Evolutionary conservation across 2,797 vertebrate species (phyloP), one percentile per base, ranked within the genome.

Genomic region (Sebastiscus albofasciatus): DNA sequence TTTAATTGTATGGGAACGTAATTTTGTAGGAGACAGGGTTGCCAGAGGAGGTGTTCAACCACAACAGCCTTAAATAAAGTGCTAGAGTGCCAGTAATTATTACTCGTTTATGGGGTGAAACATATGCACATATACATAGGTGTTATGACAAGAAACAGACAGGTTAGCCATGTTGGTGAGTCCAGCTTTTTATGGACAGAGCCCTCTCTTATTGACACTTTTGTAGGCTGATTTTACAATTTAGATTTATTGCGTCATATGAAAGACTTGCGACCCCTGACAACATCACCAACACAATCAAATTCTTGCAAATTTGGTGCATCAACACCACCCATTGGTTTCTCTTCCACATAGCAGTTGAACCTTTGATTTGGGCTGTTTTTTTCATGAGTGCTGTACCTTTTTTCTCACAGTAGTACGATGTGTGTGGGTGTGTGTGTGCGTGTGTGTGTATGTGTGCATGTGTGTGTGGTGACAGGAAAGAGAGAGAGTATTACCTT

Each of bases 401-500:
- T 33, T 33, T 67, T 31, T 18, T 29, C 26, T 67, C 54, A 69
- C 54, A 31, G 36, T 31, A 49, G 22, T 42, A 4, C 22, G 1
- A 6, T 20, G 27, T 56, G 31, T 8, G n/a, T 58, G 16, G 46
- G 49, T 55, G 22, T 42, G 72, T 52, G 33, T 58, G 26, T 52
- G 31, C 20, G 67, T 72, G 39, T 67, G 42, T 29, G 36, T 65
- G 39, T 49, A 39, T 49, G 16, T 29, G 64, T 20, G 64, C 6
- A 6, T 31, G 29, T 39, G 18, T 52, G 22, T 66, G 65, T 69
- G 58, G 7, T 72, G 54, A 58, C 60, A 62, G 60, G 18, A 76
- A 68, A 76, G 73, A 55, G 31, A 29, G 54, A 54, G 4, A 59
- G 18, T 16, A 31, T 59, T 68, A 75, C 68, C 69, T 81, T 36